These are phyloP conservation scores for Anniella stebbinsi DNA, from an alignment of 2,797 vertebrate species.

Conservation along the genomic window DNA sequence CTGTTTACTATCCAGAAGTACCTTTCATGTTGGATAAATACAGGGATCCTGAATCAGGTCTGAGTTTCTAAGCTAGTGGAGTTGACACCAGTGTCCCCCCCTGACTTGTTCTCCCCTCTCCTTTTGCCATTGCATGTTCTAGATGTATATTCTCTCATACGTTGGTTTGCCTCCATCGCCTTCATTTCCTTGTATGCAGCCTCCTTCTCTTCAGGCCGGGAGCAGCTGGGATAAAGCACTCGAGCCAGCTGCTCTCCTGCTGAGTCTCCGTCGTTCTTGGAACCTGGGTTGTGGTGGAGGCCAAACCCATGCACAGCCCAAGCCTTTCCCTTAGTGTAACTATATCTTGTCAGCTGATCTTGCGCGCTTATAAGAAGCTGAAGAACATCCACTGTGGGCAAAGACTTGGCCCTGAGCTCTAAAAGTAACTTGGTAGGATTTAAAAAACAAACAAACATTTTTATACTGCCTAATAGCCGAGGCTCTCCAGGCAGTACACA, in stretches of 20 bases:
- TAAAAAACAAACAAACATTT: too few relatives aligned
- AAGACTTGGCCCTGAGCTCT: neutral
- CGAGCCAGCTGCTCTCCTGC: neutral
- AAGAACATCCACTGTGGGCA: neutral
- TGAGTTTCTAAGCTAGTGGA: neutral
- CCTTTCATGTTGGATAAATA: neutral
- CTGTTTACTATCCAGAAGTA: neutral
- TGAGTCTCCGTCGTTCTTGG: fast-evolving
- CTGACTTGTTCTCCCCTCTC: neutral
- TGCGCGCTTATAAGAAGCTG: neutral
- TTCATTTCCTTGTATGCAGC: neutral
- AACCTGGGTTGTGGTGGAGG: neutral
- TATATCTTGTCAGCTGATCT: neutral
- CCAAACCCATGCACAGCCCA: too few relatives aligned
- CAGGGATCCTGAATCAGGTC: too few relatives aligned
- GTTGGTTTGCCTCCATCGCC: slow-evolving; percentile 15
- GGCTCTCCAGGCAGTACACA: too few relatives aligned
- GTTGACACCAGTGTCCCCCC: slow-evolving; percentile 49
- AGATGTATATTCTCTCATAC: neutral
- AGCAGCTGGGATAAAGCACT: slow-evolving; percentile 26
- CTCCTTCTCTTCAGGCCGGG: neutral
- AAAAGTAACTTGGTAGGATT: too few relatives aligned
- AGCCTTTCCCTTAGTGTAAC: neutral
- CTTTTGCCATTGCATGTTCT: neutral
- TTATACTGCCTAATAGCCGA: too few relatives aligned